Evolutionary conservation across 2,797 vertebrate species (phyloP), one percentile per base, ranked within the genome.

Genomic region (Bufotes viridis): DNA sequence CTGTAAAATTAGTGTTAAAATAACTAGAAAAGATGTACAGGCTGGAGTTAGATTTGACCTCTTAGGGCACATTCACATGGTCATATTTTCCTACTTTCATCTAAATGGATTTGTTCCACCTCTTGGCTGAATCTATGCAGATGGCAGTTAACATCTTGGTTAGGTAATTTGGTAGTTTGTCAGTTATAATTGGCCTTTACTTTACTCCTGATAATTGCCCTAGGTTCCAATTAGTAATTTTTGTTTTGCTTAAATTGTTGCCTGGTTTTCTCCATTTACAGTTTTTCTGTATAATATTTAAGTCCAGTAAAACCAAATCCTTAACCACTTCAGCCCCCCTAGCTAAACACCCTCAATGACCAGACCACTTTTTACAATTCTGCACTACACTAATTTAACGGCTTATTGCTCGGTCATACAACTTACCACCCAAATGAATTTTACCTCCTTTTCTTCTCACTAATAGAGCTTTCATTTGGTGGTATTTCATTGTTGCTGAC

Each of bases 141-240:
- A 70, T 34, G 63, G 24, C 7, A 24, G 55, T 57, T 57, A 57
- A 57, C 63, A 34, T 70, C 26, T 70, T 29, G 26, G 24, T 29
- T 70, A 17, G 15, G 42, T 34, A 42, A 72, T 42, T 17, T 42
- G 29, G 15, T 72, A 18, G 6, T 72, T 72, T 42, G 14, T 72
- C 69, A 34, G 69, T 18, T 72, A 72, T 72, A 72, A 72, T 42
- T 72, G 69, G 69, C 15, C 15, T 72, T 72, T 72, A 72, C 15
- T 72, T 72, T 72, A 29, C 29, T 72, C 69, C 69, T 72, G 7
- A 72, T 72, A 22, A 42, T 72, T 72, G 15, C 18, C 15, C 67
- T 29, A 70, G 2, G 13, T 70, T 72, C 14, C 29, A 18, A 42
- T 18, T 72, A 72, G 69, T 17, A 72, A 17, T 58, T 58, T 58